Evolutionary conservation across 2,797 vertebrate species (phyloP).

Genomic region (Yasuhikotakia modesta): DNA sequence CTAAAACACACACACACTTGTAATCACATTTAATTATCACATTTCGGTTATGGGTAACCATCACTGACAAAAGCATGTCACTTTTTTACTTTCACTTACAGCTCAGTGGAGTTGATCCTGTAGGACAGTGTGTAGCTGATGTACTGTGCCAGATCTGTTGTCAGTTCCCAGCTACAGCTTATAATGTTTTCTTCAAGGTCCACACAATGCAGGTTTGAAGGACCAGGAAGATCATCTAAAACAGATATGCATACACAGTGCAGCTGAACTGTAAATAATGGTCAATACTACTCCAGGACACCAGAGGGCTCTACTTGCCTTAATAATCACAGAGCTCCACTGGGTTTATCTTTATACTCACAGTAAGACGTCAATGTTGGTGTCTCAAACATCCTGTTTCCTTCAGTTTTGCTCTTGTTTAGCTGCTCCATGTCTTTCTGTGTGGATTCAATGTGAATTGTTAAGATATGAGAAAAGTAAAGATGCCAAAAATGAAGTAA

Average conservation of each 20-base stretch:
- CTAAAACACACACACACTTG: background rate
- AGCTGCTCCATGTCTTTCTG: slow-evolving; percentile 4
- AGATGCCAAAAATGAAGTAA: background rate
- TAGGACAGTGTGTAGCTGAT: slow-evolving; percentile 53
- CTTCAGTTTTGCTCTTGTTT: background rate
- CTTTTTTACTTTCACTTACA: too few relatives aligned
- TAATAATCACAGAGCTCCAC: slow-evolving; percentile 45
- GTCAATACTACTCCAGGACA: slow-evolving; percentile 59
- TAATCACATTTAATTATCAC: too few relatives aligned
- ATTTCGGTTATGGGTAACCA: too few relatives aligned
- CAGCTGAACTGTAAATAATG: background rate
- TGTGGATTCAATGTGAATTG: background rate
- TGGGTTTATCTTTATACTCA: slow-evolving; percentile 37
- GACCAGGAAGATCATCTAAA: slow-evolving; percentile 47
- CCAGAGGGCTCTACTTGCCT: slow-evolving; percentile 65
- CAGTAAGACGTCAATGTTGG: slow-evolving; percentile 6
- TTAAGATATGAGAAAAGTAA: background rate
- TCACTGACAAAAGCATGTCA: too few relatives aligned
- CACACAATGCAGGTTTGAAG: slow-evolving; percentile 51
- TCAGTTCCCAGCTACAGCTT: slow-evolving; percentile 56
- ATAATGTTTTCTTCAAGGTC: slow-evolving; percentile 15
- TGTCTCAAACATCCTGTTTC: background rate
- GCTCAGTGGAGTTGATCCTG: slow-evolving; percentile 3
- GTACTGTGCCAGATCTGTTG: slow-evolving; percentile 36
- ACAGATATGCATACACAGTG: slow-evolving; percentile 20